Evolutionary conservation across 2,113 vertebrate species (phyloP), one percentile per base, ranked within the genome.

Genomic region (Prunella fulvescens): DNA sequence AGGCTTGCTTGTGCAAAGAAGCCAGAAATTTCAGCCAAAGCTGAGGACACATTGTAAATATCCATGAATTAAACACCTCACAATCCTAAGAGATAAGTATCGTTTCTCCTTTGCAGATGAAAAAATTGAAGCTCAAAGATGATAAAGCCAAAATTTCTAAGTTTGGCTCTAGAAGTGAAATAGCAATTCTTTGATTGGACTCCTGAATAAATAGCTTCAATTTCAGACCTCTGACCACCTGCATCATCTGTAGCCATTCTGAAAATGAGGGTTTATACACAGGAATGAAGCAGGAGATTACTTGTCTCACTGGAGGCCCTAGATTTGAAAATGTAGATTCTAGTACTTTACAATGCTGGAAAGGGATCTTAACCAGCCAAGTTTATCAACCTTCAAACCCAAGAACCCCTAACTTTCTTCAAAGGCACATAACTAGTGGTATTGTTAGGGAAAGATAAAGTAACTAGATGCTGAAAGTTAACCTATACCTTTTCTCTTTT

Each of bases 1-100:
- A 93, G 64, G 17, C 35, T 77, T 66, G 31, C 4, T 0, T 56
- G 15, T 70, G 76, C 81, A 82, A 80, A 90, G 51, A 73, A 80
- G 90, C 81, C 93, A 96, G 88, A 69, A 90, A 86, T 92, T 88
- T 88, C 71, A 66, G 74, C 76, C 88, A 93, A 88, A 81, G 25
- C n/a, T 74, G 83, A 94, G 80, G 61, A 62, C 67, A 40, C 77
- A 54, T 17, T 78, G 64, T 62, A 95, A 95, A 86, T 64, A 94
- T 80, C 48, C 56, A 81, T 81, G 35, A 85, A 92, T 81, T 81
- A 83, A 90, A 70, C 67, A 78, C 82, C 82, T 96, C 82, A 28
- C 11, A 66, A 5, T 70, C 54, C 62, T 67, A 48, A 66, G 44
- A 86, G 60, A 90, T 48, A 88, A 69, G 72, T 81, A 74, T 73